phyloP scores from a whole-genome alignment of 2,797 vertebrate species.

The Anguilla megastoma region DNA sequence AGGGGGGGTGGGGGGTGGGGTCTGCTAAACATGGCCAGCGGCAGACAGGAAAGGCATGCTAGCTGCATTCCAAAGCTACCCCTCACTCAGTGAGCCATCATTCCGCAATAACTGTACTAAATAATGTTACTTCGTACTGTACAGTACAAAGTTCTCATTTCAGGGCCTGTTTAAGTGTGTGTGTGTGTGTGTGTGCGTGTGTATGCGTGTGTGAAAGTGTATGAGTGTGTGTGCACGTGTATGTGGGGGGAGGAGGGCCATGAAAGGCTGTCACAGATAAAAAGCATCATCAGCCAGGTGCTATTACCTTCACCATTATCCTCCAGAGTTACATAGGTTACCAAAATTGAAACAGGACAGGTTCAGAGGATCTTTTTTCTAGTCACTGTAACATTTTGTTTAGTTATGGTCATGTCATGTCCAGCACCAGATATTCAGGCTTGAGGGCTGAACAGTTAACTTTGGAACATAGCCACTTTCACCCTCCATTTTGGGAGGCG shows the following conservation, averaged over 20 bases:
- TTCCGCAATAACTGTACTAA: not conserved
- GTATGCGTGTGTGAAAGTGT: not conserved
- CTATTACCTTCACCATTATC: not conserved
- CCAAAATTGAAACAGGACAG: not conserved
- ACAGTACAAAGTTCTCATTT: not conserved
- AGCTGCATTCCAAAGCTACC: constrained; percentile 12
- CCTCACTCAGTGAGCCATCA: not conserved
- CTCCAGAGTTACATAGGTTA: not conserved
- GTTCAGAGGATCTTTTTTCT: not conserved
- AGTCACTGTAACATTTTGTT: not conserved
- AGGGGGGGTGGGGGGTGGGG: not conserved
- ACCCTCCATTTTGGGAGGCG: not conserved
- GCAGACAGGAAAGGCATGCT: not conserved
- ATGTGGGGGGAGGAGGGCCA: not conserved
- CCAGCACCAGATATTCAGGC: not conserved
- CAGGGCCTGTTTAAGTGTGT: not conserved
- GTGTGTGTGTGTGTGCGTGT: not conserved
- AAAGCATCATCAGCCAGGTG: not conserved
- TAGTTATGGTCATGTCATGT: not conserved
- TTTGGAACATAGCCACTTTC: not conserved
- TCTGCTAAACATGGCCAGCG: not conserved
- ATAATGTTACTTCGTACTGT: not conserved
- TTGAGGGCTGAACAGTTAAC: not conserved
- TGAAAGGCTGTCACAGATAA: not conserved
- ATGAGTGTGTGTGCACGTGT: not conserved